Base-by-base conservation (phyloP, 2,888 invertebrate genomes). In the Morpho deidamia region DNA sequence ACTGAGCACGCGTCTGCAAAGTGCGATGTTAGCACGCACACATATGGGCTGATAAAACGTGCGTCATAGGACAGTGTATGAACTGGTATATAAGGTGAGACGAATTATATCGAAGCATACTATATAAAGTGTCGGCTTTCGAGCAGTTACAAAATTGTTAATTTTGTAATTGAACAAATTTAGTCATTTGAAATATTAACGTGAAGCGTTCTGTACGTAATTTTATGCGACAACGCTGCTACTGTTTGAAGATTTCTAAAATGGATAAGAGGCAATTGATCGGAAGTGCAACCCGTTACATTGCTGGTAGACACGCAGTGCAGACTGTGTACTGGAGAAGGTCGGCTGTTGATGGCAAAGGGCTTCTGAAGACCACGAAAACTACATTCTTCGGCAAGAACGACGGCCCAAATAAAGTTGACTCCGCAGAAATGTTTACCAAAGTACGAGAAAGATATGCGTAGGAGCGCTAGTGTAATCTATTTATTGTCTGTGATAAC, bases 261-360 rank as follows among this genome's bases (percentile, higher is more conserved):
- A 89, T 88, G 87, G 84, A 86, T 60, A 92, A 91, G 66, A 83
- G 86, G 66, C 79, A 81, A 49, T 76, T 95, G 73, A 92, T 95
- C 59, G 93, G 94, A 65, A 91, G 93, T 62, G 92, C 94, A 40
- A 93, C 94, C 12, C 92, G 95, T 55, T 94, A 93, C 75, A 93
- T 95, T 62, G 93, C 93, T 46, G 94, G 94, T 46, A 91, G 94
- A 58, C 92, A 94, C 68, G 94, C 94, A 1, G 91, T 94, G 14
- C 94, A 95, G 71, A 95, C 94, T 0, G 93, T 95, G 0, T 95
- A 95, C 69, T 95, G 95, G 95, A 89, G 94, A 67, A 90, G 92
- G 42, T 78, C 85, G 0, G 84, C 90, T 7, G 86, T 81, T 38
- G 75, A 74, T 33, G 82, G 80, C 60, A 90, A 88, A 35, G 90